These are phyloP conservation scores for Montipora capricornis DNA, from an alignment of 64 coral and sea anemone species.

Conservation along the genomic window DNA sequence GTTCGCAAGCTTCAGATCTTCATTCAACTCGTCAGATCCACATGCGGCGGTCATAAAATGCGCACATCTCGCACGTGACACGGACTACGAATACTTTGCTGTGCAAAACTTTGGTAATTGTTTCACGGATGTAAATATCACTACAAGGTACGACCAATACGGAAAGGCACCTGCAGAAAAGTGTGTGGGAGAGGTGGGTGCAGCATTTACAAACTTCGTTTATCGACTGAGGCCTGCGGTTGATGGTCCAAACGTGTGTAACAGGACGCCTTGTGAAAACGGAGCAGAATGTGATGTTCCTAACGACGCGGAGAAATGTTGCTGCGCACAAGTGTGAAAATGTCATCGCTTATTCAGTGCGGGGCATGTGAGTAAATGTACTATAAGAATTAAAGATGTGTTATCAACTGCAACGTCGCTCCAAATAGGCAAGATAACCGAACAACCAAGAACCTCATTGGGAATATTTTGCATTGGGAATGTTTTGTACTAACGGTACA, in stretches of 20 bases:
- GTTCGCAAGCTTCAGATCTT: background rate
- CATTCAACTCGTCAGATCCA: background rate
- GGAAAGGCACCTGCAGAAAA: slow-evolving; percentile 3
- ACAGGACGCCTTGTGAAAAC: background rate
- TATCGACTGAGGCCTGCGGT: slow-evolving; percentile 9
- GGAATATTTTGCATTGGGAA: too few species aligned
- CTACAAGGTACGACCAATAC: background rate
- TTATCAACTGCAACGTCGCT: too few species aligned
- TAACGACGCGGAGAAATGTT: background rate
- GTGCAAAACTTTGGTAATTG: background rate
- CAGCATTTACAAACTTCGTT: slow-evolving; percentile 3
- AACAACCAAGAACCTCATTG: too few species aligned
- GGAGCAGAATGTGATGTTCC: background rate
- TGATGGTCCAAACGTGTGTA: slow-evolving; percentile 7
- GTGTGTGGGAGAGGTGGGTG: slow-evolving; percentile 28
- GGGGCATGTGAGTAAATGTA: too few species aligned
- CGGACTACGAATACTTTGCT: slow-evolving; percentile 33
- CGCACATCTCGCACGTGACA: slow-evolving; percentile 16
- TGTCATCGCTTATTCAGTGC: background rate
- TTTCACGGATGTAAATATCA: background rate
- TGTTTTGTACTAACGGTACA: too few species aligned
- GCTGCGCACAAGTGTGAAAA: background rate
- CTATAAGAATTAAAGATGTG: too few species aligned
- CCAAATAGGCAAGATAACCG: too few species aligned
- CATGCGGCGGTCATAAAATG: background rate